phyloP scores from a whole-genome alignment of 1,140 invertebrate species.

The Leptinotarsa lineolata region DNA sequence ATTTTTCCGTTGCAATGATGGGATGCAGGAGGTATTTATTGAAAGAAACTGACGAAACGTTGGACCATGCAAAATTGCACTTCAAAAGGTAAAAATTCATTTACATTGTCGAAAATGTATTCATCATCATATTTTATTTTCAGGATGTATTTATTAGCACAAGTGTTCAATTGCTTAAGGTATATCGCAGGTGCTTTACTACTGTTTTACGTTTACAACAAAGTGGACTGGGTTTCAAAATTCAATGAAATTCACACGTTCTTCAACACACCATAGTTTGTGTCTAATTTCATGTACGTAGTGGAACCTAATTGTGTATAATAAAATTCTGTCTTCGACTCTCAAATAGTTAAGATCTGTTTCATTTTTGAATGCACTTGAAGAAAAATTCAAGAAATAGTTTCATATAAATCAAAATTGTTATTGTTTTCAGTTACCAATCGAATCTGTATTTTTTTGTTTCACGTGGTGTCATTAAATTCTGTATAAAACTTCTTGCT shows the following conservation, averaged over 20 bases:
- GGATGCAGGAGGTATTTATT: slow-evolving; percentile 61
- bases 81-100: slow-evolving; percentile 24
- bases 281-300: too few species aligned
- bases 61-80: slow-evolving; percentile 56
- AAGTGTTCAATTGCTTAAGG: background rate
- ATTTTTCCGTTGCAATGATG: slow-evolving; percentile 57
- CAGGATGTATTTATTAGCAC: slow-evolving; percentile 11
- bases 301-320: too few species aligned
- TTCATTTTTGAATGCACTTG: too few species aligned
- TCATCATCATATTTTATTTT: background rate
- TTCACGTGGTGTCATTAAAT: too few species aligned
- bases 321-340: too few species aligned
- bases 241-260: background rate
- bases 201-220: background rate
- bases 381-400: too few species aligned
- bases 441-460: too few species aligned
- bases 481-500: too few species aligned
- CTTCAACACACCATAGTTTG: background rate
- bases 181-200: background rate
- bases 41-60: slow-evolving; percentile 64
- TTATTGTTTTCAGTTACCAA: too few species aligned
- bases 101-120: background rate
- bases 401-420: too few species aligned
- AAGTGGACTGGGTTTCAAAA: background rate
- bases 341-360: too few species aligned